These are phyloP conservation scores for Microctenopoma steveboyesi DNA, from an alignment of 2,797 vertebrate species.

Conservation along the genomic window DNA sequence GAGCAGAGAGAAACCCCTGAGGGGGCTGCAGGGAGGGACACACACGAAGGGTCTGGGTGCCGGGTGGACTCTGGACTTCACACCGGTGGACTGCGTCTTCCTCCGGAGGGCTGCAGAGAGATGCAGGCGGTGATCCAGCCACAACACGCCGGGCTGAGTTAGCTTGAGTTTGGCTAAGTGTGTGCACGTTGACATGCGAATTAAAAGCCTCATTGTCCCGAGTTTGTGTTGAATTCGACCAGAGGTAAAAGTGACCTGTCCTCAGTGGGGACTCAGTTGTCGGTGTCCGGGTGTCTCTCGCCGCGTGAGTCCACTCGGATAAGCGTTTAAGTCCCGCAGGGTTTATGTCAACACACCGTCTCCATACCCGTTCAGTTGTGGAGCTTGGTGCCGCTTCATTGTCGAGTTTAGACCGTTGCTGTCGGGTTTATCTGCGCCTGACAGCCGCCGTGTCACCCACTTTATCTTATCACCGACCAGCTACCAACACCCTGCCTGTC, in stretches of 20 bases:
- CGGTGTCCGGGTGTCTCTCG: background rate
- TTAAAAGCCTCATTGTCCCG: constrained; percentile 68
- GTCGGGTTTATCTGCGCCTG: constrained; percentile 75
- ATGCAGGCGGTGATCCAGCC: constrained; percentile 45
- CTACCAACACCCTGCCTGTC: constrained; percentile 77
- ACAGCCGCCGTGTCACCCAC: constrained; percentile 61
- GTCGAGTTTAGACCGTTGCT: constrained; percentile 71
- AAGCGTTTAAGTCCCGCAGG: constrained; percentile 11
- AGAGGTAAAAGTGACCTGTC: rapidly evolving
- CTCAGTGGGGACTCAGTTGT: background rate
- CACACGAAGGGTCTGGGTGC: constrained; percentile 13
- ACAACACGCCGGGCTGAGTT: constrained; percentile 50
- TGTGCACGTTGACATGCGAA: constrained; percentile 57
- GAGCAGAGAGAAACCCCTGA: constrained; percentile 14
- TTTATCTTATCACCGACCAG: constrained; percentile 71
- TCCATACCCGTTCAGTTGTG: background rate
- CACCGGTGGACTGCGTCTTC: constrained; percentile 44
- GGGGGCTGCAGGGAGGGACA: constrained; percentile 10
- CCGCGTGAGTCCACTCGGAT: constrained; percentile 12
- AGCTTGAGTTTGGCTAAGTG: constrained; percentile 52
- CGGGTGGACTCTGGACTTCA: background rate
- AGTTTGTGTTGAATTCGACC: background rate
- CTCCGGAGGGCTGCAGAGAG: constrained; percentile 31
- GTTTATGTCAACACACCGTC: constrained; percentile 19
- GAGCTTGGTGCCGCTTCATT: constrained; percentile 37